Evolutionary conservation across 1,140 invertebrate species (phyloP).

Genomic region (Hormaphis cornu): DNA sequence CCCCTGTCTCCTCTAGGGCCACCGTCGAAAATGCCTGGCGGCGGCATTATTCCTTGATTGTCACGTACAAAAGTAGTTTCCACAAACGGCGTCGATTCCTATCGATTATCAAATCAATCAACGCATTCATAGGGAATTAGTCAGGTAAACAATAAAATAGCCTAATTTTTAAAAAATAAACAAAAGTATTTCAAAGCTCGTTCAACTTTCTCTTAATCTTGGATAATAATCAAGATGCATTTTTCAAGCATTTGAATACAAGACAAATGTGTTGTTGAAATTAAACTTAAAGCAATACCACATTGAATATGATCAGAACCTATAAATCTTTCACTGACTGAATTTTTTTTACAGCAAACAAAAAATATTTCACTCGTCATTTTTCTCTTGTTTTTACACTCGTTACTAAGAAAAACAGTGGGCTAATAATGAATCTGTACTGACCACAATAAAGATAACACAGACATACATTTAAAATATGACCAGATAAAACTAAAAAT

Average conservation of each 20-base stretch:
- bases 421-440: too few relatives aligned
- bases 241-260: not conserved
- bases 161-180: constrained; percentile 25
- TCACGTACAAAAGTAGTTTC: constrained; percentile 32
- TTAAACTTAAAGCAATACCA: too few relatives aligned
- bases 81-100: constrained; percentile 27
- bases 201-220: not conserved
- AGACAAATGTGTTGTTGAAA: too few relatives aligned
- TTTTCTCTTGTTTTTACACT: too few relatives aligned
- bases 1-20: constrained; percentile 30
- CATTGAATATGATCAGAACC: too few relatives aligned
- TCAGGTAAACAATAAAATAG: constrained; percentile 9
- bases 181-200: constrained; percentile 6
- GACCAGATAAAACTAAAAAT: too few relatives aligned
- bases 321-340: too few relatives aligned
- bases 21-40: constrained; percentile 23
- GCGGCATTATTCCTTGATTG: constrained; percentile 29
- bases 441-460: too few relatives aligned
- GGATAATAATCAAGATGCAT: not conserved
- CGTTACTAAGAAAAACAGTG: too few relatives aligned
- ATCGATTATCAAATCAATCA: constrained; percentile 30
- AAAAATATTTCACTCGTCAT: too few relatives aligned
- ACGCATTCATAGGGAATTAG: constrained; percentile 31
- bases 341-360: too few relatives aligned
- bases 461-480: too few relatives aligned